Evolutionary conservation across 2,113 vertebrate species (phyloP).

Genomic region (Ariopsis seemanni): DNA sequence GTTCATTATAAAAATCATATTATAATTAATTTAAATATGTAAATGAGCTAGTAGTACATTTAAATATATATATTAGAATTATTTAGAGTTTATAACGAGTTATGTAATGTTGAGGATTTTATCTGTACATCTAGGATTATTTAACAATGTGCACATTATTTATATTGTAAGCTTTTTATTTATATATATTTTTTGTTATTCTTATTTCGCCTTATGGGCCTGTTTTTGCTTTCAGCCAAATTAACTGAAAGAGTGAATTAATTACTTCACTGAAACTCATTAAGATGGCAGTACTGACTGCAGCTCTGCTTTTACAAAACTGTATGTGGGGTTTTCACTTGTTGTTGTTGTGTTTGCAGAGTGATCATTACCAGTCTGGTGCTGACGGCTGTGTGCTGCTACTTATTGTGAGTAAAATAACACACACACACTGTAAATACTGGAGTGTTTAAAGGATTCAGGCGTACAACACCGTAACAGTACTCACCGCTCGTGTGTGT

Average conservation of each 20-base stretch:
- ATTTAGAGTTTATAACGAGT: neutral
- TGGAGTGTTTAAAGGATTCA: no score
- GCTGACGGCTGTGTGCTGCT: conserved; percentile 92
- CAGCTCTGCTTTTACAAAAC: no score
- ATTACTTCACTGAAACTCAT: neutral
- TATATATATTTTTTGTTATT: neutral
- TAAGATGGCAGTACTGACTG: neutral
- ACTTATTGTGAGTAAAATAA: conserved; percentile 87
- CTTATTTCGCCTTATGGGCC: neutral
- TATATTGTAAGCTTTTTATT: neutral
- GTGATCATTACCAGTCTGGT: conserved; percentile 96
- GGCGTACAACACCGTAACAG: no score
- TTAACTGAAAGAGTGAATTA: neutral
- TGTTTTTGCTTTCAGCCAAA: neutral
- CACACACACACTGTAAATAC: no score
- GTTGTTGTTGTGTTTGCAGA: conserved; percentile 64
- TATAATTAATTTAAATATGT: neutral
- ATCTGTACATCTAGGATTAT: neutral
- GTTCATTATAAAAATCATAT: neutral
- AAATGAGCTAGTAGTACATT: neutral
- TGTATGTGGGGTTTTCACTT: neutral
- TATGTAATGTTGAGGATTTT: no score
- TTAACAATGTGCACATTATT: neutral
- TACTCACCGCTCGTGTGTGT: neutral
- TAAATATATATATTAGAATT: neutral